Evolutionary conservation across 2,888 invertebrate genomes (phyloP), one percentile per base, ranked within the genome.

Genomic region (Lydus trimaculatus): DNA sequence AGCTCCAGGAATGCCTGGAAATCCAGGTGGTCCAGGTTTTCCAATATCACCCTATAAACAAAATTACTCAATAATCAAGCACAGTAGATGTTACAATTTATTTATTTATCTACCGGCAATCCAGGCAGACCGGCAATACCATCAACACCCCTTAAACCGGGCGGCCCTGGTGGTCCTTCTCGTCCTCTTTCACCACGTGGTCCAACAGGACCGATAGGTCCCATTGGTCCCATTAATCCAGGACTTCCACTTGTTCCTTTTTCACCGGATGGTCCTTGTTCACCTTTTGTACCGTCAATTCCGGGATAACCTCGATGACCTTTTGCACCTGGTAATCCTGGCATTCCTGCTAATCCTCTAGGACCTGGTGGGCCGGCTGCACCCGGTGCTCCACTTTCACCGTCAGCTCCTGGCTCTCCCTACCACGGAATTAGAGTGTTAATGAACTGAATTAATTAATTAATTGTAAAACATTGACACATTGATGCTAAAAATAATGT

Each of bases 241-340:
- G 88, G 84, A 66, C 87, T 82, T 11, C 95, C 95, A 28, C 87
- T 85, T 0, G 89, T 85, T 3, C 94, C 95, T 80, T 94, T 95
- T 75, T 94, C 94, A 31, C 95, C 95, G 4, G 86, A 66, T 1
- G 87, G 80, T 0, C 95, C 95, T 81, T 91, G 91, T 75, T 95
- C 94, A 5, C 95, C 95, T 84, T 95, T 95, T 4, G 90, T 86
- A 0, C 95, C 95, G 79, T 95, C 93, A 67, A 91, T 85, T 23
- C 95, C 95, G 17, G 90, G 90, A 77, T 91, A 93, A 1, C 95
- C 95, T 62, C 93, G 88, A 82, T 95, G 95, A 0, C 95, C 95
- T 84, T 95, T 95, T 0, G 90, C 83, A 2, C 96, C 96, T 2
- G 94, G 93, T 6, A 94, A 85, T 0, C 95, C 95, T 0, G 94